Evolutionary conservation across 2,888 invertebrate species (phyloP), one percentile per base, ranked within the genome.

Genomic region (Polymixis flavicincta): DNA sequence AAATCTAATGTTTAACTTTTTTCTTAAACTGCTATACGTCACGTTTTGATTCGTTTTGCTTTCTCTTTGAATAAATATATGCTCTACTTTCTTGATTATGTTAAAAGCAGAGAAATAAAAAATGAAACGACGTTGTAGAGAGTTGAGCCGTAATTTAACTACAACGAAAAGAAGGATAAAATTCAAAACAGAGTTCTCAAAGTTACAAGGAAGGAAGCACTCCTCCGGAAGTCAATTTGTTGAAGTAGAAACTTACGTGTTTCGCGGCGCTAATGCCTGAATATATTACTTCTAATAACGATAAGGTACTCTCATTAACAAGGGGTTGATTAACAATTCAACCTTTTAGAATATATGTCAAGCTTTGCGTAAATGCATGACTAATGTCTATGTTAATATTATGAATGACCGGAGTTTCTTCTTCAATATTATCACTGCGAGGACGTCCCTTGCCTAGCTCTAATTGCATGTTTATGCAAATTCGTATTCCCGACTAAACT

Each of bases 401-500:
- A 88, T 82, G 85, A 87, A 85, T 84, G 83, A 84, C 84, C 83
- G 81, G 76, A 79, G 84, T 80, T 87, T 83, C 90, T 88, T 90
- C 90, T 90, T 88, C 89, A 90, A 92, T 91, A 90, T 91, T 89
- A 91, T 89, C 89, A 87, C 87, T 75, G 84, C 78, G 83, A 85
- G 88, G 88, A 90, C 88, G 87, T 87, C 88, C 89, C 89, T 86
- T 87, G 85, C 86, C 86, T 87, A 85, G 86, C 90, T 92, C 90
- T 93, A 93, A 93, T 93, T 92, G 93, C 92, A 90, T 92, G 92
- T 93, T 93, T 93, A 93, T 93, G 93, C 90, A 92, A 91, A 93
- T 92, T 88, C 83, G 82, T 80, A 78, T 86, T 83, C 90, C 83
- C 82, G 78, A 84, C 85, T 84, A 85, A 84, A 83, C 81, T 86